These are phyloP conservation scores for Heliconius charithonia DNA, from an alignment of 2,888 invertebrate genomes.

Conservation along the genomic window DNA sequence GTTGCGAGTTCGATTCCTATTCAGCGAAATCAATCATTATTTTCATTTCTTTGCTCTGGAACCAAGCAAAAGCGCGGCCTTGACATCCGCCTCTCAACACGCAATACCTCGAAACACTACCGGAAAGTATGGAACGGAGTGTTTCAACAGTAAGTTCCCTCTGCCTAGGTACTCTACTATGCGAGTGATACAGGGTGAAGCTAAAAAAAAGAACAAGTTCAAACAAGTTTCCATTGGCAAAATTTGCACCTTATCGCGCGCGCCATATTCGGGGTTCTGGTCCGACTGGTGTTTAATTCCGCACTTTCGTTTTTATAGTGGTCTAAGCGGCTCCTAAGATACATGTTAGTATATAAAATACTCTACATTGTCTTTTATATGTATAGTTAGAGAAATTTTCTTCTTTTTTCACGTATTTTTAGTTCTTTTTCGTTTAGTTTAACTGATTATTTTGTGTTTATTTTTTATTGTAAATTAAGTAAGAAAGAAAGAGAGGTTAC, in stretches of 20 bases:
- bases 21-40: too few relatives aligned
- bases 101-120: too few relatives aligned
- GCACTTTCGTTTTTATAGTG: slow-evolving; percentile 47
- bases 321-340: slow-evolving; percentile 41
- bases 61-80: too few relatives aligned
- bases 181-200: not conserved
- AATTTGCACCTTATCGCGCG: slow-evolving; percentile 54
- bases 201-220: not conserved
- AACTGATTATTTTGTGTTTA: not conserved
- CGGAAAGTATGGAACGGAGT: too few relatives aligned
- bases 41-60: too few relatives aligned
- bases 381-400: not conserved
- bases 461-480: not conserved
- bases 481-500: too few relatives aligned
- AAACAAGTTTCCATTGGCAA: slow-evolving; percentile 47
- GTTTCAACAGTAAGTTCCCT: too few relatives aligned
- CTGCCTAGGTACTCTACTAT: too few relatives aligned
- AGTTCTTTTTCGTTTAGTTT: not conserved
- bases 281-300: slow-evolving; percentile 58
- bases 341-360: slow-evolving; percentile 10
- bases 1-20: too few relatives aligned
- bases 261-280: slow-evolving; percentile 57
- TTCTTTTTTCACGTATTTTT: too few relatives aligned
- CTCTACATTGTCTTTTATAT: not conserved
- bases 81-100: too few relatives aligned